Base-by-base conservation (phyloP, 2,888 invertebrate species). In the Morpho deidamia region DNA sequence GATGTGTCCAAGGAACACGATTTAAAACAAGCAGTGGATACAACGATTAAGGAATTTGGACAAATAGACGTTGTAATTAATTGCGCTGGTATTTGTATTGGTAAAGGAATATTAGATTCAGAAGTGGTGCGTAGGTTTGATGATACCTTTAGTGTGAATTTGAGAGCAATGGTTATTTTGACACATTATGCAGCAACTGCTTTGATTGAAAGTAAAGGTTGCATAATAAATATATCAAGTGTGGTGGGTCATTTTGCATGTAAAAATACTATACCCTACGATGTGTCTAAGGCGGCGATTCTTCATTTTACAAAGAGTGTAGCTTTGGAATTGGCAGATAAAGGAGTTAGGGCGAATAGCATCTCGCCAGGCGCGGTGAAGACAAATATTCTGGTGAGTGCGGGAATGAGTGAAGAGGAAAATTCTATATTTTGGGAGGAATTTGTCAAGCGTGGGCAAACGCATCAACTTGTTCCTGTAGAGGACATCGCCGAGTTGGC, bases 221-320 rank as follows among this genome's bases (percentile, higher is more conserved):
- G 65, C 12, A 63, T 77, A n/a, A 62, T 77, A 3, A 77, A 72
- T 61, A 69, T 78, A 41, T 69, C 72, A 14, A 76, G 75, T 57
- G 43, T 67, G 3, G 33, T 55, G 23, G 14, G 55, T 0, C 56
- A 61, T 35, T 34, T 50, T 7, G 9, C 60, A 3, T 45, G 57
- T 34, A 11, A 11, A 39, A 40, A 56, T 1, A 42, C 56, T 42
- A 44, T 69, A 34, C 61, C 66, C 8, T 95, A 95, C 71, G 81
- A 85, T 58, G 92, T 95, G 88, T 92, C 93, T 23, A 95, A 95
- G 78, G 86, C 93, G 33, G 94, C 94, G n/a, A 68, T 95, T 14
- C 93, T 94, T 76, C 95, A 95, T 70, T 91, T 96, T 61, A 95
- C 95, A 2, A 84, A 91, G 67, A 93, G 93, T 71, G 80, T 91